These are phyloP conservation scores for Rhinogobio ventralis DNA, from an alignment of 2,797 vertebrate species.

Conservation along the genomic window DNA sequence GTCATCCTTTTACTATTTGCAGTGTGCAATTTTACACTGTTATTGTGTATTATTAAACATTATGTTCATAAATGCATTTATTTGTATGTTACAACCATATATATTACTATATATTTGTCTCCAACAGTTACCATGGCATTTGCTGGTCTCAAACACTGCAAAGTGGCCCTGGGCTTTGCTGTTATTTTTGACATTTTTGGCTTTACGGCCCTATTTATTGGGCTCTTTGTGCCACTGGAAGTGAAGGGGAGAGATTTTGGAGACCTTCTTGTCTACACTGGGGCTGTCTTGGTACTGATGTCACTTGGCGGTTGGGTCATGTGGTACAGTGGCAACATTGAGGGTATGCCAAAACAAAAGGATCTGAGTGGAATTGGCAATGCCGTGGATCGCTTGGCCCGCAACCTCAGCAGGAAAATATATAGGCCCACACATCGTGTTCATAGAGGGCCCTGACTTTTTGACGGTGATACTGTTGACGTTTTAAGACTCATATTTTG, in stretches of 20 bases:
- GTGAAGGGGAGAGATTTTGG: conserved; percentile 84
- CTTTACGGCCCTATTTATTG: conserved; percentile 80
- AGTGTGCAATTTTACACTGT: background rate
- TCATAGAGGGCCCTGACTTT: conserved; percentile 61
- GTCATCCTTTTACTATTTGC: background rate
- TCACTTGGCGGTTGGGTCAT: conserved; percentile 89
- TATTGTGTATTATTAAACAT: background rate
- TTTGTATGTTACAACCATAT: background rate
- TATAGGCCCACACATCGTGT: conserved; percentile 53
- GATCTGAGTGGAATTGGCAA: conserved; percentile 82
- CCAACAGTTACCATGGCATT: conserved; percentile 66
- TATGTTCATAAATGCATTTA: background rate
- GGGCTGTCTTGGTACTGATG: conserved; percentile 83
- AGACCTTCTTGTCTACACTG: conserved; percentile 88
- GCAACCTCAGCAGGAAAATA: conserved; percentile 84
- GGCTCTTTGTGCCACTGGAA: conserved; percentile 84
- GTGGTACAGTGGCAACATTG: conserved; percentile 93
- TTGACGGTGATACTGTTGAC: background rate
- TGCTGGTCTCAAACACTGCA: conserved; percentile 81
- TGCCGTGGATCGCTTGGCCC: conserved; percentile 83
- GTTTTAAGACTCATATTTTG: background rate
- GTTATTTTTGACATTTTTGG: conserved; percentile 86
- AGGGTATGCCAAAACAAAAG: conserved; percentile 79
- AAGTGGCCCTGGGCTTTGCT: conserved; percentile 83
- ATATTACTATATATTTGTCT: background rate